A percentile compares a stretch with the other conserved stretches of the same genome.
Evolutionary conservation across 2,888 invertebrate species (phyloP).

Genomic region (Eurytoma californica): DNA sequence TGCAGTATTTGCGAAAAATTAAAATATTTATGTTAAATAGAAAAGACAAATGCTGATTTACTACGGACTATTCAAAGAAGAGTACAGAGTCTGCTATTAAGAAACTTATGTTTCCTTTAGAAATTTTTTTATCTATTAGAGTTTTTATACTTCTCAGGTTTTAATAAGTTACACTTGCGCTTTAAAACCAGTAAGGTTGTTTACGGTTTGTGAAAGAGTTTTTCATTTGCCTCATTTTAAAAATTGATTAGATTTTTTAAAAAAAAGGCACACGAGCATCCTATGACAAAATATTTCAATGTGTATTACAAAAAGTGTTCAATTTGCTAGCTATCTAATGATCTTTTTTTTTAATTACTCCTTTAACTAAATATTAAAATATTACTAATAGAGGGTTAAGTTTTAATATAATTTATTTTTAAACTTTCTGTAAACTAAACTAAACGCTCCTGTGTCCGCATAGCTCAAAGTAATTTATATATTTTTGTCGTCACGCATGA

Average conservation of each 20-base stretch:
- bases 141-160: slow-evolving; percentile 3
- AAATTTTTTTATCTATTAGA: slow-evolving; percentile 11
- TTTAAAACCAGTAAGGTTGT: neutral
- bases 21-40: slow-evolving; percentile 18
- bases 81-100: neutral
- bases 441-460: slow-evolving; percentile 26
- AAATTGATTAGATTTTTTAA: too few species aligned
- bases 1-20: slow-evolving; percentile 27
- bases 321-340: slow-evolving; percentile 4
- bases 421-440: slow-evolving; percentile 4
- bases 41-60: slow-evolving; percentile 7
- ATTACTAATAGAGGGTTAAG: slow-evolving; percentile 47
- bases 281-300: too few species aligned
- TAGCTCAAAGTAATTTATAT: slow-evolving; percentile 36
- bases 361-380: neutral
- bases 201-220: too few species aligned
- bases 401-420: slow-evolving; percentile 28
- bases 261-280: too few species aligned
- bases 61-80: slow-evolving; percentile 1
- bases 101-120: slow-evolving; percentile 7
- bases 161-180: slow-evolving; percentile 9
- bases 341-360: slow-evolving; percentile 10
- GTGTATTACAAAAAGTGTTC: neutral
- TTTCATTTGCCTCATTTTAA: too few species aligned
- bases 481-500: slow-evolving; percentile 40